Conservation (phyloP, 2,113 vertebrate genomes). For the Micronisus gabar region DNA sequence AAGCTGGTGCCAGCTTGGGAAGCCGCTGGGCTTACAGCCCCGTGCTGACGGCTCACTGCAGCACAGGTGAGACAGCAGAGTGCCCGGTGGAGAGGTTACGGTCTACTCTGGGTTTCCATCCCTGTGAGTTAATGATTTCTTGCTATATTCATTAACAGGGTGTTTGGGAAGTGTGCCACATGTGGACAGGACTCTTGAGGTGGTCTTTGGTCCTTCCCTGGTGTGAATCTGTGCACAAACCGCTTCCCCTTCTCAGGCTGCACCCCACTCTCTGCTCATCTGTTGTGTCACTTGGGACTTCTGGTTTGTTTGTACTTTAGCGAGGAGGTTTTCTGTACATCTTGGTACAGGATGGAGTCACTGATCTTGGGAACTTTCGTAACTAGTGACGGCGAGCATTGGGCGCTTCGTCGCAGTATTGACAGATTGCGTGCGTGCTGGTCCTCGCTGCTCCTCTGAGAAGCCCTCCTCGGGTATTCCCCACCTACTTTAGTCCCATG, state of each 20-base stretch:
- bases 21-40: accelerated
- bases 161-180: neutral
- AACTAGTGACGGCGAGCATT: accelerated
- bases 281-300: accelerated
- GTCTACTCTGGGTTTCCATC: neutral
- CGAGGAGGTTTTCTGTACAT: accelerated
- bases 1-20: accelerated
- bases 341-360: neutral
- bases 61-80: accelerated
- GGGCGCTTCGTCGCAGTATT: accelerated
- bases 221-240: neutral
- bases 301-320: accelerated
- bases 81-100: accelerated
- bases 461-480: neutral
- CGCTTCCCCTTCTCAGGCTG: neutral
- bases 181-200: too few species aligned
- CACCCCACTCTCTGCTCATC: neutral
- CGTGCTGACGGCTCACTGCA: accelerated
- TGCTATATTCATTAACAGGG: accelerated
- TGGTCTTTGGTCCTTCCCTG: neutral
- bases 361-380: accelerated
- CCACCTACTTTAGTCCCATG: neutral
- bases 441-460: accelerated
- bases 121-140: accelerated
- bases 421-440: neutral